Conservation (phyloP, 2,797 vertebrate genomes). For the Oryzias dopingdopingensis region DNA sequence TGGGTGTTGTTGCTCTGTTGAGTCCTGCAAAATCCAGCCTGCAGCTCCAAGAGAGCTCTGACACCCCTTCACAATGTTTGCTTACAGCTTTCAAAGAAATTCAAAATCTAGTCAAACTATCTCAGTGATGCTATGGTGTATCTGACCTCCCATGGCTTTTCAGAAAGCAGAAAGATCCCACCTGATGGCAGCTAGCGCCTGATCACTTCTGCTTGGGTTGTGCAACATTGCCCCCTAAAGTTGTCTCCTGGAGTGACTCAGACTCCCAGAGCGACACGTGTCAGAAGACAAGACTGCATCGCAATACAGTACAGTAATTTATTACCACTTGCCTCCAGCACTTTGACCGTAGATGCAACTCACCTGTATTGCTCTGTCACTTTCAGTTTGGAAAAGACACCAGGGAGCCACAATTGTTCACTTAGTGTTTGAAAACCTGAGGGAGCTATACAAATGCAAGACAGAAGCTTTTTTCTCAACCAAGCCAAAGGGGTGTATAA, state of each 20-base stretch:
- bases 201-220: constrained; percentile 45
- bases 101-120: constrained; percentile 44
- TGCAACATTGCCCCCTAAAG: constrained; percentile 78
- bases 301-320: constrained; percentile 59
- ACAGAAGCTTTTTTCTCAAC: constrained; percentile 1
- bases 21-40: constrained; percentile 25
- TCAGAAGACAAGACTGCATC: constrained; percentile 47
- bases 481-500: constrained; percentile 2
- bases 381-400: constrained; percentile 56
- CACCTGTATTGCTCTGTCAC: constrained; percentile 63
- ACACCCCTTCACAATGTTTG: constrained; percentile 40
- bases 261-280: constrained; percentile 7
- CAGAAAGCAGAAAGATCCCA: constrained; percentile 18
- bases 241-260: constrained; percentile 34
- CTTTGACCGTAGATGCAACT: constrained; percentile 52
- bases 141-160: constrained; percentile 50
- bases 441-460: constrained; percentile 22
- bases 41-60: constrained; percentile 9
- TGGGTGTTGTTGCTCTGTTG: constrained; percentile 18
- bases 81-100: constrained; percentile 44
- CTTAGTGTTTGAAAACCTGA: constrained; percentile 14
- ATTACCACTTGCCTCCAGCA: constrained; percentile 51
- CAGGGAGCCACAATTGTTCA: constrained; percentile 15
- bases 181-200: constrained; percentile 13
- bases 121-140: constrained; percentile 37